These are phyloP conservation scores for Automeris io DNA, from an alignment of 2,888 invertebrate genomes.

Conservation along the genomic window DNA sequence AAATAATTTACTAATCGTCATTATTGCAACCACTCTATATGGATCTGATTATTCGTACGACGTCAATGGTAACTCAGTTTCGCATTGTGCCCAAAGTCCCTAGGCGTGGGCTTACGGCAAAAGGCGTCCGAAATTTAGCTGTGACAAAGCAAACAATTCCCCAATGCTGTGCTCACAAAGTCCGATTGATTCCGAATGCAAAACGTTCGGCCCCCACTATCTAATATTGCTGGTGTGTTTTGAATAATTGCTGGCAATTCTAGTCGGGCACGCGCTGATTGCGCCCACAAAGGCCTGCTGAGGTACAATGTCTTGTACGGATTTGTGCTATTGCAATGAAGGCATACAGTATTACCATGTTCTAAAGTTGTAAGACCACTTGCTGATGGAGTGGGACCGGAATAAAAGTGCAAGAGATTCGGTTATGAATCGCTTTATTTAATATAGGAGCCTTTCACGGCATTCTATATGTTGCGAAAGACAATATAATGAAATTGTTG, in stretches of 20 bases:
- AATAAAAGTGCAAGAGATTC: too few relatives aligned
- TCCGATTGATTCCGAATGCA: conserved; percentile 72
- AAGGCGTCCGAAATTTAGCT: conserved; percentile 56
- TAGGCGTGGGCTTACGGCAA: conserved; percentile 43
- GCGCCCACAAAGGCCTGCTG: conserved; percentile 49
- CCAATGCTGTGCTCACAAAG: conserved; percentile 54
- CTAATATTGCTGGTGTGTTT: conserved; percentile 74
- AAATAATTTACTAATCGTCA: too few relatives aligned
- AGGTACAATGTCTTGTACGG: conserved; percentile 62
- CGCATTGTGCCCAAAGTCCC: not conserved
- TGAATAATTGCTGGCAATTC: conserved; percentile 69
- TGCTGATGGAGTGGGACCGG: too few relatives aligned
- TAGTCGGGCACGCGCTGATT: conserved; percentile 41
- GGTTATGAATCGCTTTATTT: too few relatives aligned
- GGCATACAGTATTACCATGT: too few relatives aligned
- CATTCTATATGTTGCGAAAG: too few relatives aligned
- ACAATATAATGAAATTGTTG: too few relatives aligned
- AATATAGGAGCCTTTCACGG: too few relatives aligned
- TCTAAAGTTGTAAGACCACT: too few relatives aligned
- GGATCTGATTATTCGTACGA: not conserved
- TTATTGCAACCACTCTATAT: not conserved
- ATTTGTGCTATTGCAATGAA: conserved; percentile 27
- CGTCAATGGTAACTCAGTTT: conserved; percentile 3
- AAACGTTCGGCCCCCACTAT: conserved; percentile 70
- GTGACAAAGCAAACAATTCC: conserved; percentile 60